Evolutionary conservation across 2,113 vertebrate genomes (phyloP).

Genomic region (Gasterosteus nipponicus): DNA sequence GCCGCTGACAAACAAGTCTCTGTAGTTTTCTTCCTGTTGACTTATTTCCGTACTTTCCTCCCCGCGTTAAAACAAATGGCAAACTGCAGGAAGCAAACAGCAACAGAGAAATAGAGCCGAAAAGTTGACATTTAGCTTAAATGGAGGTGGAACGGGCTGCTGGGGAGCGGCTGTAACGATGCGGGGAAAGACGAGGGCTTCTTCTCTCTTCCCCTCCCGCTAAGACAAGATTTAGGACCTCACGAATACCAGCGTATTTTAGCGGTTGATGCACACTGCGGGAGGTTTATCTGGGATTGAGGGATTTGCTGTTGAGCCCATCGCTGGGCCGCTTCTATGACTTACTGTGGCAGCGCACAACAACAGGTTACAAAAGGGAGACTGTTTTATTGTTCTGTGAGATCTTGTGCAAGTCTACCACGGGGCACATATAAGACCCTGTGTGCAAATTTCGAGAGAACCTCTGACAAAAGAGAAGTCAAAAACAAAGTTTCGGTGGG

Average conservation of each 20-base stretch:
- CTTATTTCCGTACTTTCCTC: conserved; percentile 73
- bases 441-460: conserved; percentile 14
- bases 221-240: conserved; percentile 85
- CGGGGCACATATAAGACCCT: conserved; percentile 17
- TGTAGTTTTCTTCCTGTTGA: conserved; percentile 73
- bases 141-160: conserved; percentile 81
- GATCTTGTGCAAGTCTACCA: conserved; percentile 13
- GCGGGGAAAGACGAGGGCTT: conserved; percentile 74
- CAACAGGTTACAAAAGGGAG: conserved; percentile 59
- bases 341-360: conserved; percentile 64
- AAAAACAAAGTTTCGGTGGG: neutral
- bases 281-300: conserved; percentile 83
- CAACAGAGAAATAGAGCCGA: conserved; percentile 52
- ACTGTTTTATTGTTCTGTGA: conserved; percentile 26
- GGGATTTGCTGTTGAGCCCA: conserved; percentile 78
- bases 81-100: conserved; percentile 60
- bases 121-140: conserved; percentile 86
- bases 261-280: conserved; percentile 78
- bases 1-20: conserved; percentile 66
- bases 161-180: conserved; percentile 80
- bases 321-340: conserved; percentile 75
- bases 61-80: conserved; percentile 80
- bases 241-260: conserved; percentile 81
- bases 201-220: conserved; percentile 66
- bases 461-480: neutral